Evolutionary conservation across 2,888 invertebrate genomes (phyloP).

Genomic region (Napeogenes inachia): DNA sequence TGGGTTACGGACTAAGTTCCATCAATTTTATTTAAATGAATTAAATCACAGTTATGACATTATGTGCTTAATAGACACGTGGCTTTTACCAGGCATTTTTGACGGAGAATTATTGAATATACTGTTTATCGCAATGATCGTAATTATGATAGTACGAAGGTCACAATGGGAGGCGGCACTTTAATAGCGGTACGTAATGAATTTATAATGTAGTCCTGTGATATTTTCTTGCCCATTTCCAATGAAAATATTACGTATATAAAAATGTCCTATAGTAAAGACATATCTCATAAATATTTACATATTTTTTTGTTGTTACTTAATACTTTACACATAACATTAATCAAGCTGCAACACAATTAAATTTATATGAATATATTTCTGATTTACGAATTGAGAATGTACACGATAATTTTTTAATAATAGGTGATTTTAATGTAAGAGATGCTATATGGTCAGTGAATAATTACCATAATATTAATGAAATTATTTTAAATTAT

Average conservation of each 20-base stretch:
- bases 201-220: constrained; percentile 6
- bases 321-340: constrained; percentile 6
- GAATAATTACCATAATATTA: too few relatives aligned
- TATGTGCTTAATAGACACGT: constrained; percentile 26
- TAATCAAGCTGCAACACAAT: too few relatives aligned
- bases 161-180: constrained; percentile 6
- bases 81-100: constrained; percentile 20
- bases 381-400: too few relatives aligned
- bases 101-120: constrained; percentile 21
- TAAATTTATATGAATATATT: too few relatives aligned
- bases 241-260: constrained; percentile 8
- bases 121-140: constrained; percentile 19
- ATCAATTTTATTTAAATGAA: constrained; percentile 21
- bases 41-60: constrained; percentile 21
- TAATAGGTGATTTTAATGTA: too few relatives aligned
- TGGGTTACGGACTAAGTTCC: neutral
- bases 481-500: too few relatives aligned
- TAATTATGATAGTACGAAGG: neutral
- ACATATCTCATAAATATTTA: neutral
- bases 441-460: too few relatives aligned
- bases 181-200: too few relatives aligned
- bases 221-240: neutral
- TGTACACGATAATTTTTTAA: too few relatives aligned
- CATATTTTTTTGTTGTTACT: constrained; percentile 8
- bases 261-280: constrained; percentile 1